Base-by-base conservation (phyloP, 30 jellyfish, hydroid and myxozoan genomes). In the Hydra vulgaris region DNA sequence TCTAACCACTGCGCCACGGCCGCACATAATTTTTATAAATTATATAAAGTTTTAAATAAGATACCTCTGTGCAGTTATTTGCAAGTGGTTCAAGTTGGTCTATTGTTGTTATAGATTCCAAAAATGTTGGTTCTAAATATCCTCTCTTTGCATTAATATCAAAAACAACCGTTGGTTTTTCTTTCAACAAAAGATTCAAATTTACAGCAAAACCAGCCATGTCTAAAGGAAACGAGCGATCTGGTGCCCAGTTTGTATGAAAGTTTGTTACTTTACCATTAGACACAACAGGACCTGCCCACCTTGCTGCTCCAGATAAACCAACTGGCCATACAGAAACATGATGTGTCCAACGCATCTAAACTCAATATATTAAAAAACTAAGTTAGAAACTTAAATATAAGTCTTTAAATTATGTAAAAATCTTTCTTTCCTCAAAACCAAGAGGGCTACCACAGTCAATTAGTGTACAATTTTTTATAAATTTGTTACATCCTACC, bases 311-410 rank as follows among this genome's bases (percentile, higher is more conserved):
- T 19, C 99, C 99, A 3, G 99, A 26, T 18, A 88, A 76, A 25
- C 95, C 99, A 21, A 94, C 99, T 25, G 99, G 99, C 99, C 99
- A 94, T 19, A 88, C 97, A 26, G 97, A 85, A 0, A 89, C 99
- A 7, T 84, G 83, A 66, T 81, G 82, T 18, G 99, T 92, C 95
- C 95, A 92, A 8, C 99, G 85, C 96, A 92, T 92, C 99, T 92
- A 74, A 25, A 83, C 61, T 40, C 5, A 40, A 40, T 40, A 40
- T 40, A 3, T 3, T 40, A 40, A 12, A 40, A 40, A 3, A 3
- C 61, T 3, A 40, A 40, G 61, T 3, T 3, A 12, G 12, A 40
- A 40, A 40, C 5, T 3, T 3, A 40, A 40, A 40, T 3, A 40
- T 40, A 40, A 40, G n/a, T n/a, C n/a, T n/a, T n/a, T n/a, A n/a